Base-by-base conservation (phyloP, 2,888 invertebrate genomes). In the Asteroscopus sphinx region DNA sequence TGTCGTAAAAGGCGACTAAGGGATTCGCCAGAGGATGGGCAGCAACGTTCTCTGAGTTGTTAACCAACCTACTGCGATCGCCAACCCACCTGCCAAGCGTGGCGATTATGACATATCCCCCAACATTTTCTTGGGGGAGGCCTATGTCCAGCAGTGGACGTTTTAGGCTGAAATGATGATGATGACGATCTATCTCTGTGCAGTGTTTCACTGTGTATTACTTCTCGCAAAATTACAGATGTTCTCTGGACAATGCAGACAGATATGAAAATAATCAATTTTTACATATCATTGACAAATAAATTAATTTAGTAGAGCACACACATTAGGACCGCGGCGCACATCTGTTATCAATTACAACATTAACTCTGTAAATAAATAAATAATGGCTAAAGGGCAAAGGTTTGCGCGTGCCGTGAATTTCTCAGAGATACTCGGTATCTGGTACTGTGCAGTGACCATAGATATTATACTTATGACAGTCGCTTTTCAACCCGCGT, bases 361-460 rank as follows among this genome's bases (percentile, higher is more conserved):
- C 83, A 87, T 88, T 89, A 86, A 77, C 76, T 86, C 62, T 76
- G 86, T 88, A 92, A 91, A 91, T 91, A 90, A 83, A 90, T 89
- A 85, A 89, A 88, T 87, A 82, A 87, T 85, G 81, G 81, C 76
- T 85, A 86, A 88, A 90, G 92, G 86, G 82, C 89, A 92, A 91
- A 93, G 93, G 89, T 92, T 85, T 90, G 83, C 91, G 82, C 92
- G 93, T 92, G 92, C 91, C 85, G 80, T 78, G 69, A 79, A 73
- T 76, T 80, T 81, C 81, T 85, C 78, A 82, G 76, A 82, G 79
- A 77, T 64, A 65, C 52, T 69, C 54, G 15, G 53, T 49, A 25
- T 37, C 35, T 55, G 39, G 55, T 60, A 54, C 69, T 64, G 68
- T 66, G 62, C 61, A 71, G 61, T 61, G 67, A n/a, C n/a, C n/a